Evolutionary conservation across 2,797 vertebrate genomes (phyloP), one percentile per base, ranked within the genome.

Genomic region (Adelosebastes latens): DNA sequence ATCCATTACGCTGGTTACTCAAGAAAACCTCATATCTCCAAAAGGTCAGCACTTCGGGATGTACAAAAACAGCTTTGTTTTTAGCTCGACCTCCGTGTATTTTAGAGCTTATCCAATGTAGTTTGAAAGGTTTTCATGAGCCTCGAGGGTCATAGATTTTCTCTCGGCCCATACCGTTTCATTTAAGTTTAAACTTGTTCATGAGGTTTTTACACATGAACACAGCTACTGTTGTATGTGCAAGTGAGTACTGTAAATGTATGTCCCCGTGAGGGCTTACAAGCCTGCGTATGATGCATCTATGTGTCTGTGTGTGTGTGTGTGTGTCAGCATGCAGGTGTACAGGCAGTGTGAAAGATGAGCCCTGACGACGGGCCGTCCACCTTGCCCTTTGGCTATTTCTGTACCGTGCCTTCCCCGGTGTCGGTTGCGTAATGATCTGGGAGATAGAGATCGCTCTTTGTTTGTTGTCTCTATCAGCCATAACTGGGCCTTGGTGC

Each of bases 321-420:
- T 75, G 22, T 73, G 36, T 72, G 82, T 88, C 87, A 86, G 88
- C 81, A 75, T 90, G 88, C 92, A 93, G 93, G 92, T 93, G 91
- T 91, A 91, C 76, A 72, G 82, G 72, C 86, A 88, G 86, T 82
- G 89, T 94, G 94, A 95, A 95, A 94, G 94, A 95, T 95, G 94
- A 96, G 92, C 87, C 81, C 84, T 86, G 81, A 89, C 85, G 83
- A 91, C 60, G 79, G 83, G 84, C 89, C 83, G 84, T 94, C 92
- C 95, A 95, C 94, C 92, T 95, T 94, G 94, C 94, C 95, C 94
- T 93, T 94, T 91, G 92, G 96, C 93, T 92, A 94, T 93, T 92
- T 92, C 90, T 93, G 92, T 94, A 88, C 86, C 22, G 61, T 77
- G 84, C 87, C 90, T 89, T 91, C 85, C 95, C 89, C 53, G 42